Percentiles rank a stretch among this genome's conserved stretches.
Evolutionary conservation across 2,797 vertebrate genomes (phyloP).

Genomic region (Iguana delicatissima): DNA sequence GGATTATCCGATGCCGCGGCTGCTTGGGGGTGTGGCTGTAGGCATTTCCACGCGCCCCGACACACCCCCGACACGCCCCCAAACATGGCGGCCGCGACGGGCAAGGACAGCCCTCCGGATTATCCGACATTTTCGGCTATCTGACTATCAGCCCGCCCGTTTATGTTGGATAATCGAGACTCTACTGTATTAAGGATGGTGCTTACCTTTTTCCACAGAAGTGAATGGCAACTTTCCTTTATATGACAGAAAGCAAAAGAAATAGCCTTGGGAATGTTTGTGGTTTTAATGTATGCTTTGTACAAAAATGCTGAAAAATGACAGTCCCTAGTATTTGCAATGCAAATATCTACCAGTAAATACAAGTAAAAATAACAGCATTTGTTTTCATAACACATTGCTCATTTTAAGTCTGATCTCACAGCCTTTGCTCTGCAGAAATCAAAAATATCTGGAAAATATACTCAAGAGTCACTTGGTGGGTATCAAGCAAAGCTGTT

Average conservation of each 20-base stretch:
- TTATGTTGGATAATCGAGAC: too few species aligned
- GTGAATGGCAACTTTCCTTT: neutral
- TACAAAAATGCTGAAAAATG: too few species aligned
- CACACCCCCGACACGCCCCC: too few species aligned
- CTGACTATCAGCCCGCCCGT: too few species aligned
- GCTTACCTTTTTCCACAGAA: neutral
- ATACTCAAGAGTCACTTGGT: neutral
- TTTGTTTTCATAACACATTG: neutral
- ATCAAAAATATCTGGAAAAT: neutral
- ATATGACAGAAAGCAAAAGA: neutral
- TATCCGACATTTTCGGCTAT: too few species aligned
- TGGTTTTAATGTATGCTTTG: neutral
- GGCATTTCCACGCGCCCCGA: too few species aligned
- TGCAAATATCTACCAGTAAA: conserved; percentile 5
- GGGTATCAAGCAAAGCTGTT: neutral
- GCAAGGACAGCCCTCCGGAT: too few species aligned
- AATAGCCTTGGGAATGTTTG: neutral
- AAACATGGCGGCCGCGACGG: too few species aligned
- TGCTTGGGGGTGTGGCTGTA: too few species aligned
- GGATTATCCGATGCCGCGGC: too few species aligned
- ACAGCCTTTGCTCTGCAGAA: neutral
- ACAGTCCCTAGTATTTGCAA: neutral
- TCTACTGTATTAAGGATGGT: neutral
- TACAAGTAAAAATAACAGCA: neutral
- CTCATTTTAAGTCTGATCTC: neutral